Percentiles rank a stretch among this genome's conserved stretches.
These are phyloP conservation scores for Meiosimyza platycephala DNA, from an alignment of 2,888 invertebrate species.

Conservation along the genomic window DNA sequence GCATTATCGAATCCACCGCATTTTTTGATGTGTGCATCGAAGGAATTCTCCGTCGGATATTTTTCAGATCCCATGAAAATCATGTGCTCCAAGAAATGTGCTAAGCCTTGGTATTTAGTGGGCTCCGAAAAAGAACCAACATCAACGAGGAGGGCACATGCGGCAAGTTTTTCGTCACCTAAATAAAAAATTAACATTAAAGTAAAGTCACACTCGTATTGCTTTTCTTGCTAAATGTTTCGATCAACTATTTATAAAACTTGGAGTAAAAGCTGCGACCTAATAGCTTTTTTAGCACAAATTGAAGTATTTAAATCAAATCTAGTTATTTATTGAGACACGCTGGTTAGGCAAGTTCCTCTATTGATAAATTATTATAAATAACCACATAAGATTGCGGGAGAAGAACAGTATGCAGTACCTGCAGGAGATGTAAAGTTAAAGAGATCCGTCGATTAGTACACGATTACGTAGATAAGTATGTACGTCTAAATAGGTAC, in stretches of 20 bases:
- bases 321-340: too few relatives aligned
- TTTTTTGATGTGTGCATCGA: slow-evolving; percentile 83
- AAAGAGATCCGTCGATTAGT: too few relatives aligned
- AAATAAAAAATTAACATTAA: slow-evolving; percentile 5
- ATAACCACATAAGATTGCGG: too few relatives aligned
- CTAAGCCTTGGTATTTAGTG: slow-evolving; percentile 81
- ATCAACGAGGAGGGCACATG: slow-evolving; percentile 80
- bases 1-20: slow-evolving; percentile 90
- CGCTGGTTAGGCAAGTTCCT: too few relatives aligned
- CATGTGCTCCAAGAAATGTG: slow-evolving; percentile 92
- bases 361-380: too few relatives aligned
- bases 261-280: too few relatives aligned
- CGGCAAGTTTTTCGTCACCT: slow-evolving; percentile 71
- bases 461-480: too few relatives aligned
- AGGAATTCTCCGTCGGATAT: slow-evolving; percentile 87
- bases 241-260: neutral
- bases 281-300: too few relatives aligned
- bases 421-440: too few relatives aligned
- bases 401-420: too few relatives aligned
- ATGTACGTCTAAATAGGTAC: too few relatives aligned
- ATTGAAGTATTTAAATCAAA: too few relatives aligned
- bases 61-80: slow-evolving; percentile 94
- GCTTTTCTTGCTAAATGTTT: slow-evolving; percentile 40
- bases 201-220: slow-evolving; percentile 36
- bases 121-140: slow-evolving; percentile 87